Evolutionary conservation across 2,797 vertebrate genomes (phyloP).

Genomic region (Orientallactaga sibirica): DNA sequence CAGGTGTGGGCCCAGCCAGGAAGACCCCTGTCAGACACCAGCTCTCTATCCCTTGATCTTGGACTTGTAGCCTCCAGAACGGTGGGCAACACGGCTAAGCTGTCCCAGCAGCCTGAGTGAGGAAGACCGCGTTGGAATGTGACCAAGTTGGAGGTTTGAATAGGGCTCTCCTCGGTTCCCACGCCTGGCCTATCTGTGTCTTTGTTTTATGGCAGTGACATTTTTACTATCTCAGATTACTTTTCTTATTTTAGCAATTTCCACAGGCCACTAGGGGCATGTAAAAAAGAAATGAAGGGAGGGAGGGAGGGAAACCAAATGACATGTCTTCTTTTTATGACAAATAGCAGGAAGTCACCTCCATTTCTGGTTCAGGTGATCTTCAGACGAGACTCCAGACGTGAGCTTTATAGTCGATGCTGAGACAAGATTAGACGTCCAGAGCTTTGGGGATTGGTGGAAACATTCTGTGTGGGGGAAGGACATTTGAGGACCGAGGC

Average conservation of each 20-base stretch:
- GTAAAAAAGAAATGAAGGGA: background rate
- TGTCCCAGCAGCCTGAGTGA: background rate
- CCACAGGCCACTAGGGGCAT: background rate
- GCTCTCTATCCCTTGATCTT: too few species aligned
- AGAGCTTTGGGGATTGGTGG: background rate
- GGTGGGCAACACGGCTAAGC: too few species aligned
- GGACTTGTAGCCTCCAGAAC: too few species aligned
- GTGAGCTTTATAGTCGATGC: background rate
- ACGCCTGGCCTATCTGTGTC: background rate
- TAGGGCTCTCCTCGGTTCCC: rapidly evolving
- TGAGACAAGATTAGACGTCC: background rate
- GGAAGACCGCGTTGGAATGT: rapidly evolving
- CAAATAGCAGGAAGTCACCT: background rate
- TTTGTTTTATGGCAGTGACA: background rate
- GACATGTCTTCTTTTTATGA: background rate
- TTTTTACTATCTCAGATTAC: background rate
- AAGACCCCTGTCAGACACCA: background rate
- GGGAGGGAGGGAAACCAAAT: background rate
- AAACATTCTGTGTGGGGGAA: background rate
- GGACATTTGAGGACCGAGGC: too few species aligned
- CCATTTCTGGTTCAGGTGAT: background rate
- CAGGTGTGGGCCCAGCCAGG: background rate
- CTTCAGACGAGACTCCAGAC: background rate
- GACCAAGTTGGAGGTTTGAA: rapidly evolving
- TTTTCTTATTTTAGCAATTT: background rate